Conservation (phyloP, 92 coral and sea anemone genomes). For the Bergia puertoricense region DNA sequence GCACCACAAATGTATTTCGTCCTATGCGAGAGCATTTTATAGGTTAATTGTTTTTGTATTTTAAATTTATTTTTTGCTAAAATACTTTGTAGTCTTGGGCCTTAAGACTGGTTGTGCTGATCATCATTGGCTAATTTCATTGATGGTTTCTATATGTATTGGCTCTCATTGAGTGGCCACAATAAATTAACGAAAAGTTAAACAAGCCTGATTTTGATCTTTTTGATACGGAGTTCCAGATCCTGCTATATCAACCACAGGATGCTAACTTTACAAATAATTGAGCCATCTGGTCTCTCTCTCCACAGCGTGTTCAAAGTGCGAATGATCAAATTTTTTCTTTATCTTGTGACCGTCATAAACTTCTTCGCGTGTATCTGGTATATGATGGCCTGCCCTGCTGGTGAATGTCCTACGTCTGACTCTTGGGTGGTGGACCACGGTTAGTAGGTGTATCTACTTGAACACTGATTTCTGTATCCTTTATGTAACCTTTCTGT, state of each 20-base stretch:
- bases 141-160: too few species aligned
- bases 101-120: too few species aligned
- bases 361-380: constrained; percentile 83
- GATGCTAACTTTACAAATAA: background rate
- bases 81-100: too few species aligned
- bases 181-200: too few species aligned
- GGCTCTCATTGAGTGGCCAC: too few species aligned
- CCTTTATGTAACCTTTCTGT: background rate
- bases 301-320: constrained; percentile 74
- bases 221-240: too few species aligned
- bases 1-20: too few species aligned
- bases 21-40: too few species aligned
- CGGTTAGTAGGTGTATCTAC: constrained; percentile 42
- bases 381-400: constrained; percentile 76
- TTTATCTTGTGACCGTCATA: constrained; percentile 69
- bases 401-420: constrained; percentile 44
- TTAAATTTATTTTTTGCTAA: too few species aligned
- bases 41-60: too few species aligned
- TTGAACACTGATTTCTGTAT: background rate
- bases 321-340: constrained; percentile 84
- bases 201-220: too few species aligned
- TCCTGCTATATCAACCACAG: background rate
- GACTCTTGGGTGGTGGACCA: constrained; percentile 57
- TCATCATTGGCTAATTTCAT: too few species aligned
- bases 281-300: background rate